Base-by-base conservation (phyloP, 2,888 invertebrate species). In the Cataglyphis albicans region DNA sequence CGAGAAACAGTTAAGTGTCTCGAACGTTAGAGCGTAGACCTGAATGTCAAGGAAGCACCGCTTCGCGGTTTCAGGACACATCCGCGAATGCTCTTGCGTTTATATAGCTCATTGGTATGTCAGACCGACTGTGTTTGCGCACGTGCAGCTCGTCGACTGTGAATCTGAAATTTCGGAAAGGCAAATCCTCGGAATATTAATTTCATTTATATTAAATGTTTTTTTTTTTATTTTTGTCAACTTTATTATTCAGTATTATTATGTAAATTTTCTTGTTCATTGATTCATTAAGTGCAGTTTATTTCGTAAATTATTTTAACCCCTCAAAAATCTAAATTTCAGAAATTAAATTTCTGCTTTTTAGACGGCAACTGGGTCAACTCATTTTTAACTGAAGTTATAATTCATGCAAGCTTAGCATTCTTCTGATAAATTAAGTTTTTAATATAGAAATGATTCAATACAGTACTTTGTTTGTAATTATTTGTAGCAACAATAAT, bases 1-100 rank as follows among this genome's bases (percentile, higher is more conserved):
- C 85, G 74, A 81, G 83, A 72, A 85, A 85, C 86, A 48, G 86
- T 85, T 88, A 86, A 85, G 86, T 81, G 86, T 84, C 83, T 9
- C 63, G 35, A 65, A 74, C 25, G 29, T 48, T 74, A 59, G 74
- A 65, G 38, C 52, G 55, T 55, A 18, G 74, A 65, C 74, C 9
- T 25, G 61, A 74, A 74, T 74, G 73, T 74, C 48, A 52, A 75
- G 82, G 78, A 65, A 76, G 76, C 55, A 18, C 25, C 32, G 55
- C 35, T 52, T 81, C 80, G n/a, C 65, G 80, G 44, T 59, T 61
- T 68, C 76, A 65, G 41, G 48, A 25, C 63, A 52, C 74, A 64
- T 74, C 44, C 80, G 25, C 48, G 52, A 61, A 41, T 35, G n/a
- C 41, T 15, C 32, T 25, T 25, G 64, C 52, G 64, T 70, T 78